phyloP scores from a whole-genome alignment of 1,140 invertebrate species.

The Drosophila gunungcola region DNA sequence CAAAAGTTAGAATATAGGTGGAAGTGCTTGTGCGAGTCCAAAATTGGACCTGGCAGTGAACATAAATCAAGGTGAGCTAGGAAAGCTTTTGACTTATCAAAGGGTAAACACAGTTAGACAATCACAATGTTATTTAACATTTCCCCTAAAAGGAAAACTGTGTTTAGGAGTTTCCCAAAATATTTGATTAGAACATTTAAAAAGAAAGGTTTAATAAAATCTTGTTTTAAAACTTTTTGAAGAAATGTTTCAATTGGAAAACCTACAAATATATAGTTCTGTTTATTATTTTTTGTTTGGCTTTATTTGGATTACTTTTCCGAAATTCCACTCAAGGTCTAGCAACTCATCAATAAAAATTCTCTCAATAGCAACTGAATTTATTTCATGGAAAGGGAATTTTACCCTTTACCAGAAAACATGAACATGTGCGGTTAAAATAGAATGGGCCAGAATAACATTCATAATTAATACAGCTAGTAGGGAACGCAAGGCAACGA shows the following conservation, averaged over 20 bases:
- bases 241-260: background rate
- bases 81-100: conserved; percentile 16
- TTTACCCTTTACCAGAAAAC: conserved; percentile 15
- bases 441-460: conserved; percentile 33
- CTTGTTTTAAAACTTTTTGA: background rate
- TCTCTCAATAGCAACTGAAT: background rate
- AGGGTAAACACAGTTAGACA: background rate
- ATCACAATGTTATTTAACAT: background rate
- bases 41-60: conserved; percentile 13
- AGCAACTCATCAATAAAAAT: conserved; percentile 15
- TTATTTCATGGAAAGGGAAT: conserved; percentile 2
- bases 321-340: conserved; percentile 15
- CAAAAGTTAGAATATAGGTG: background rate
- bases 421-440: conserved; percentile 16
- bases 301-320: background rate
- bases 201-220: too few species aligned
- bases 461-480: conserved; percentile 58
- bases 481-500: background rate
- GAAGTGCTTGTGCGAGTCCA: conserved; percentile 3
- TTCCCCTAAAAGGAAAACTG: too few species aligned
- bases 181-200: too few species aligned
- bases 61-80: conserved; percentile 4
- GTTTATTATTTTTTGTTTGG: too few species aligned
- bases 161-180: too few species aligned
- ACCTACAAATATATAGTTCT: too few species aligned